A percentile compares a stretch with the other conserved stretches of the same genome.
Evolutionary conservation across 2,888 invertebrate genomes (phyloP).

Genomic region (Drosophila sordidula): DNA sequence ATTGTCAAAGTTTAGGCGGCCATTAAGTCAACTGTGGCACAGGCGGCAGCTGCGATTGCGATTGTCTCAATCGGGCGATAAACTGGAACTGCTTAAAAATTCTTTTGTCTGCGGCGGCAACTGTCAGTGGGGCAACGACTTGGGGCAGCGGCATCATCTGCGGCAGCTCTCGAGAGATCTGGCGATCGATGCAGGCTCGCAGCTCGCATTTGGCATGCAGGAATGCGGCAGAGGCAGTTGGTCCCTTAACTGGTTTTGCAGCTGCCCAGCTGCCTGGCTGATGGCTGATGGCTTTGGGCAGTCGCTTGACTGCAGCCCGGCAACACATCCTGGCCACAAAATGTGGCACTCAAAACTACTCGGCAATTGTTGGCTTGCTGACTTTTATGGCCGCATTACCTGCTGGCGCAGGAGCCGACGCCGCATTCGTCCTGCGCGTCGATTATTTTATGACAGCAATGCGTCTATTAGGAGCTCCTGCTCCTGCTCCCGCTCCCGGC

Average conservation of each 20-base stretch:
- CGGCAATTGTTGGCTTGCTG: constrained; percentile 20
- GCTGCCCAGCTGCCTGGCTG: not conserved
- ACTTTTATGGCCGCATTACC: constrained; percentile 31
- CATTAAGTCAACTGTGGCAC: constrained; percentile 58
- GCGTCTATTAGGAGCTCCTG: constrained; percentile 58
- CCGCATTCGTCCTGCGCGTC: constrained; percentile 45
- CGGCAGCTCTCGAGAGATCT: constrained; percentile 21
- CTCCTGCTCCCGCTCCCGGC: no score
- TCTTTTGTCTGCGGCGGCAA: constrained; percentile 58
- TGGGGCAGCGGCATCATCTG: constrained; percentile 5
- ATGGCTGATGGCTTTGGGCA: no score
- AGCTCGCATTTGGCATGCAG: constrained; percentile 30
- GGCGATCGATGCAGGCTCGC: constrained; percentile 27
- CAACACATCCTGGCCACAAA: constrained; percentile 1
- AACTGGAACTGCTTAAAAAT: constrained; percentile 74
- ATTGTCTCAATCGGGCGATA: constrained; percentile 72
- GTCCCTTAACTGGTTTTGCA: constrained; percentile 57
- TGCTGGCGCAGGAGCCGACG: constrained; percentile 8
- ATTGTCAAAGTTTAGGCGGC: constrained; percentile 44
- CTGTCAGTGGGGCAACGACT: constrained; percentile 18
- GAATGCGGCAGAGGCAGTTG: constrained; percentile 31
- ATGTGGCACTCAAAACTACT: constrained; percentile 13
- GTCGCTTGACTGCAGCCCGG: not conserved
- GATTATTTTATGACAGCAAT: constrained; percentile 75
- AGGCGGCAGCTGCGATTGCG: constrained; percentile 36